Evolutionary conservation across 2,797 vertebrate genomes (phyloP).

Genomic region (Diplodus puntazzo): DNA sequence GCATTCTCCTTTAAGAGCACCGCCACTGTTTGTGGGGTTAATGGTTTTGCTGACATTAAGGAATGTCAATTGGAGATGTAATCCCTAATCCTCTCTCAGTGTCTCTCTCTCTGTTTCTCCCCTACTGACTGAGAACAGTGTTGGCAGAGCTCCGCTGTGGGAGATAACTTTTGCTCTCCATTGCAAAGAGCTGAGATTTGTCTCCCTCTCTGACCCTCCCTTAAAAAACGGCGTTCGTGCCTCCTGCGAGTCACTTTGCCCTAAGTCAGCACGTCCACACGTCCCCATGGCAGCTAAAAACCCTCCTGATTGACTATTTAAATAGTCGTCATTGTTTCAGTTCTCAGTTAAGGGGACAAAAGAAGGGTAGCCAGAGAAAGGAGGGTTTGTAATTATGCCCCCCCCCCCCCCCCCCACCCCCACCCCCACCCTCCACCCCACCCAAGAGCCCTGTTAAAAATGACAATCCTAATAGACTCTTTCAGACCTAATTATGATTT

Average conservation of each 20-base stretch:
- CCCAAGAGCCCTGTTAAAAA: constrained; percentile 79
- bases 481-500: constrained; percentile 87
- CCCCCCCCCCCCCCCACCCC: constrained; percentile 39
- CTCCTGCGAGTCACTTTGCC: constrained; percentile 43
- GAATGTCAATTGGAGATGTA: constrained; percentile 79
- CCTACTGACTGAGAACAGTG: constrained; percentile 47
- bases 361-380: constrained; percentile 70
- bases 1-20: constrained; percentile 38
- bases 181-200: constrained; percentile 27
- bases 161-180: constrained; percentile 48
- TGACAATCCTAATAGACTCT: constrained; percentile 85
- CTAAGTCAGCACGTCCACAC: constrained; percentile 57
- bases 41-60: constrained; percentile 81
- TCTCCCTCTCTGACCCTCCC: constrained; percentile 28
- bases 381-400: constrained; percentile 80
- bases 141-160: constrained; percentile 43
- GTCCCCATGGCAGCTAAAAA: constrained; percentile 64
- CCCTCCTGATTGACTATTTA: constrained; percentile 77
- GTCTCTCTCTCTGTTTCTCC: constrained; percentile 29
- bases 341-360: constrained; percentile 77
- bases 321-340: constrained; percentile 79
- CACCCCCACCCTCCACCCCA: constrained; percentile 6
- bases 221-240: constrained; percentile 10
- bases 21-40: constrained; percentile 71
- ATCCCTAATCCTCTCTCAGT: constrained; percentile 68